Base-by-base conservation (phyloP, 2,888 invertebrate species). In the Myopa testacea region DNA sequence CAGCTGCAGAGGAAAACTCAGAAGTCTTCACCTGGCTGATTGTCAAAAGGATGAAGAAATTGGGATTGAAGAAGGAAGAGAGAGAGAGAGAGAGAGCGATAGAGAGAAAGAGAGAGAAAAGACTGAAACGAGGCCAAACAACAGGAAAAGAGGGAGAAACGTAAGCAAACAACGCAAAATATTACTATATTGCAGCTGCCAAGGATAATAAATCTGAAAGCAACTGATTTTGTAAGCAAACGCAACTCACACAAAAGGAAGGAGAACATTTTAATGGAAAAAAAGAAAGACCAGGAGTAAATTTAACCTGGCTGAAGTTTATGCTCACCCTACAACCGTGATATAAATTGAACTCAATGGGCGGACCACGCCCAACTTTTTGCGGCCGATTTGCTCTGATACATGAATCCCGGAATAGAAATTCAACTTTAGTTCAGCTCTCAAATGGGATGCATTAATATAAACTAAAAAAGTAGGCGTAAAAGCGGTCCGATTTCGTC, bases 1-100 rank as follows among this genome's bases (percentile, higher is more conserved):
- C 73, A 73, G 73, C 73, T 73, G 73, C 73, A 73, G 50, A 45
- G 45, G 60, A n/a, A 38, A 63, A 73, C 40, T 62, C 68, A 45
- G 26, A 40, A 19, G 68, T 8, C n/a, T 26, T 19, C 26, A 45
- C 38, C 16, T 19, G 26, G 26, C 4, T 2, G 45, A 45, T 12
- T 19, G n/a, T 4, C 26, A 19, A 19, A 12, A 60, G 62, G 62
- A 19, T 26, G 26, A n/a, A 10, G 8, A 19, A 62, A 14, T 19
- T 26, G 26, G 26, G 26, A 26, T 26, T 26, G 26, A 26, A 26
- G 2, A 26, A 26, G 26, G 26, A 26, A 1, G 16, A 5, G 19
- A 19, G 12, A 19, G 19, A 58, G 55, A 16, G 10, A 55, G 55
- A 14, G 55, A 55, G 55, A 10, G 52, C 14, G 58, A n/a, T n/a